Percentiles rank a stretch among this genome's conserved stretches.
Conservation (phyloP, 1,140 invertebrate genomes). For the Drosophila lowei region DNA sequence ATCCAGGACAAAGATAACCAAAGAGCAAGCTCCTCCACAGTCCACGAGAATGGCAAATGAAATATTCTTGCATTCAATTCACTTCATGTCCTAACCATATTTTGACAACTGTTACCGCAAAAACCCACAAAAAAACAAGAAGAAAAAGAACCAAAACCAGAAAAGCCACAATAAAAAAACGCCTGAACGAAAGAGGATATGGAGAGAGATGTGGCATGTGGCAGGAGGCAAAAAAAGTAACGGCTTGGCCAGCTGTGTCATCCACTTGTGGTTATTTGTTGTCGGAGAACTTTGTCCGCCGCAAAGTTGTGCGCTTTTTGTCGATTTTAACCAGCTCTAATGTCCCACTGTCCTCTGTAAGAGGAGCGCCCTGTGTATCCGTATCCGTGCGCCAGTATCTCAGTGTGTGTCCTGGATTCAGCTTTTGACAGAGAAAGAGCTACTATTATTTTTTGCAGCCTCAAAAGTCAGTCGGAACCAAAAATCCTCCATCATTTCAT, state of each 20-base stretch:
- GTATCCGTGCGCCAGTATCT: background rate
- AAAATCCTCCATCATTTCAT: too few relatives aligned
- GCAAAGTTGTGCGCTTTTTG: constrained; percentile 51
- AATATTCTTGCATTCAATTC: constrained; percentile 50
- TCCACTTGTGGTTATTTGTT: constrained; percentile 78
- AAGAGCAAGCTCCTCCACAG: background rate
- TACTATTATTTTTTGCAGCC: background rate
- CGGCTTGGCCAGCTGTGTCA: constrained; percentile 67
- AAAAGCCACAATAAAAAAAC: background rate
- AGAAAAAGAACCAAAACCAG: constrained; percentile 31
- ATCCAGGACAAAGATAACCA: too few relatives aligned
- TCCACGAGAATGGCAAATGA: constrained; percentile 27
- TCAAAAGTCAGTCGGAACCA: too few relatives aligned
- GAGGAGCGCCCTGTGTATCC: too few relatives aligned
- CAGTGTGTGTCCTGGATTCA: constrained; percentile 20
- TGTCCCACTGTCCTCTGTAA: constrained; percentile 1
- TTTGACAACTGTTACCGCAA: constrained; percentile 80
- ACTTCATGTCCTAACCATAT: constrained; percentile 68
- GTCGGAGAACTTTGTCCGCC: constrained; percentile 68
- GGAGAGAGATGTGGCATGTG: background rate
- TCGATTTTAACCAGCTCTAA: constrained; percentile 69
- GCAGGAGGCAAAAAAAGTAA: constrained; percentile 17
- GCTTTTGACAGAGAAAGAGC: constrained; percentile 17
- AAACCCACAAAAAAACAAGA: constrained; percentile 63
- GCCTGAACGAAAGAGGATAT: background rate